A percentile compares a stretch with the other conserved stretches of the same genome.
These are phyloP conservation scores for Hemicrepidius hirtus DNA, from an alignment of 2,888 invertebrate species.

Conservation along the genomic window DNA sequence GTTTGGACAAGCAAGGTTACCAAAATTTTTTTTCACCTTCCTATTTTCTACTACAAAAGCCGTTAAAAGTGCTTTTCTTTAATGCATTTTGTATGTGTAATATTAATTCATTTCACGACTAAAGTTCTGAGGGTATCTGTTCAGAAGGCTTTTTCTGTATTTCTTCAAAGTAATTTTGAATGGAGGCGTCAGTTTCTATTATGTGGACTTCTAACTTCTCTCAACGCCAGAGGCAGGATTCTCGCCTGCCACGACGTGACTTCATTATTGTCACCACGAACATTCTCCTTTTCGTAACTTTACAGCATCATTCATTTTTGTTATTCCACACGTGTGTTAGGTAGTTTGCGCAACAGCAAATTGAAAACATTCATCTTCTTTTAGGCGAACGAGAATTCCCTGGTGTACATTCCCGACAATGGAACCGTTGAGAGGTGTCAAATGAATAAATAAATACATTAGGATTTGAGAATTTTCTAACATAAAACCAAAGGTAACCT, in stretches of 20 bases:
- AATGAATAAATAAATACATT: constrained; percentile 51
- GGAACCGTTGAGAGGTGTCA: constrained; percentile 48
- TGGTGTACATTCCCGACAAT: constrained; percentile 57
- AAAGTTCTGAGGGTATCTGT: constrained; percentile 3
- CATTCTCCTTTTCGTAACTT: constrained; percentile 51
- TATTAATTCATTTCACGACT: constrained; percentile 18
- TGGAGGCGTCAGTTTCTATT: constrained; percentile 54
- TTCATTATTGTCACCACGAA: constrained; percentile 56
- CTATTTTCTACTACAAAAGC: too few species aligned
- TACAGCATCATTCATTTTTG: constrained; percentile 51
- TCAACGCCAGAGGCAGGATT: constrained; percentile 49
- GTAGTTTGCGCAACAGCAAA: constrained; percentile 50
- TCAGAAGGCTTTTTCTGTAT: constrained; percentile 28
- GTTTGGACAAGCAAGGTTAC: too few species aligned
- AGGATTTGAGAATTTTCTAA: constrained; percentile 41
- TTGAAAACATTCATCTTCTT: constrained; percentile 57
- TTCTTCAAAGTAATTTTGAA: constrained; percentile 45
- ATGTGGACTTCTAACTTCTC: constrained; percentile 48
- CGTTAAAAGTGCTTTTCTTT: background rate
- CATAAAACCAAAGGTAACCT: background rate
- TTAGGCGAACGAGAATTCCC: constrained; percentile 64
- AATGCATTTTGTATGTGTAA: background rate
- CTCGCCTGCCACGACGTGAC: constrained; percentile 53
- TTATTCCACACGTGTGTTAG: constrained; percentile 51
- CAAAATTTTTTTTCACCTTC: too few species aligned